A percentile compares a stretch with the other conserved stretches of the same genome.
These are phyloP conservation scores for Macrotrachela quadricornifera DNA, from an alignment of 1,140 invertebrate species.

Conservation along the genomic window DNA sequence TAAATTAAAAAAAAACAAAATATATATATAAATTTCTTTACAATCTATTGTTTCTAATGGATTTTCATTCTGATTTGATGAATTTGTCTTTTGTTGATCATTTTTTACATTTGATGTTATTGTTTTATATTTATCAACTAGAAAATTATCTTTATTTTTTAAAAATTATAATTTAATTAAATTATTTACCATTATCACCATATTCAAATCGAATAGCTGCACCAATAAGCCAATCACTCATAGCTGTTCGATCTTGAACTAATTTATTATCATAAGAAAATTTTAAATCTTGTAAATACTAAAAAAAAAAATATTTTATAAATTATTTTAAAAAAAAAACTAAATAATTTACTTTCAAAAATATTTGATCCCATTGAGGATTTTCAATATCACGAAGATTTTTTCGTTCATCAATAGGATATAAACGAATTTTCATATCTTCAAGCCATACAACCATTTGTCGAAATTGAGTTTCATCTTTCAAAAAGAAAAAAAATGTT, in stretches of 20 bases:
- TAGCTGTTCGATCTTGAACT: slow-evolving; percentile 35
- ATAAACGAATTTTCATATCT: slow-evolving; percentile 72
- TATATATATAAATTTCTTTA: slow-evolving; percentile 34
- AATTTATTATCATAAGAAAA: slow-evolving; percentile 35
- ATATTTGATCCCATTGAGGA: slow-evolving; percentile 46
- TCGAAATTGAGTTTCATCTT: slow-evolving; percentile 55
- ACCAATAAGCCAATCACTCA: slow-evolving; percentile 64
- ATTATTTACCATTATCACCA: slow-evolving; percentile 47
- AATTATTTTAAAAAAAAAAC: too few relatives aligned
- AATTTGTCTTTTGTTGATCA: slow-evolving; percentile 34
- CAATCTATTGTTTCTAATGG: slow-evolving; percentile 61
- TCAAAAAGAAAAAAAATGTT: slow-evolving; percentile 9
- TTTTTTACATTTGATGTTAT: slow-evolving; percentile 37
- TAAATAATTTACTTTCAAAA: slow-evolving; percentile 26
- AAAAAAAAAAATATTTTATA: too few relatives aligned
- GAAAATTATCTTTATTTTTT: slow-evolving; percentile 16
- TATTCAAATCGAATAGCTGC: slow-evolving; percentile 59
- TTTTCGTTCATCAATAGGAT: slow-evolving; percentile 57
- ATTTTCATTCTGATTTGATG: slow-evolving; percentile 50
- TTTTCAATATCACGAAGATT: slow-evolving; percentile 42
- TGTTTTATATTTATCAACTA: slow-evolving; percentile 48
- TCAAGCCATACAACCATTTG: slow-evolving; percentile 69
- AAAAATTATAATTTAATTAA: neutral
- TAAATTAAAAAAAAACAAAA: too few relatives aligned
- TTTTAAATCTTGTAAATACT: slow-evolving; percentile 52